Evolutionary conservation across 2,888 invertebrate genomes (phyloP).

Genomic region (Hydropsyche betteni): DNA sequence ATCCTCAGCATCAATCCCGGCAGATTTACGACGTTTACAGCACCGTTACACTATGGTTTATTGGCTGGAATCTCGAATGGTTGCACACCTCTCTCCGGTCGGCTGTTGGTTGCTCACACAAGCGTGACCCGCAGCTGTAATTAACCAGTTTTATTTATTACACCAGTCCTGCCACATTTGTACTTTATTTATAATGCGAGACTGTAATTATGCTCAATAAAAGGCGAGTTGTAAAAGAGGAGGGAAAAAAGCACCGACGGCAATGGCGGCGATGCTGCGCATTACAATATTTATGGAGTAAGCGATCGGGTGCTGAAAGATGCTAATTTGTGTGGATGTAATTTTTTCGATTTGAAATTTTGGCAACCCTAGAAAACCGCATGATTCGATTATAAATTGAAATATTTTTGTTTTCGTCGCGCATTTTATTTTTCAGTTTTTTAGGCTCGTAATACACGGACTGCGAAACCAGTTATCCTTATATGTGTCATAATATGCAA

Average conservation of each 20-base stretch:
- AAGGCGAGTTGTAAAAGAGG: slow-evolving; percentile 50
- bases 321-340: no score
- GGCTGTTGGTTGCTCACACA: slow-evolving; percentile 34
- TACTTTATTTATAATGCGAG: slow-evolving; percentile 51
- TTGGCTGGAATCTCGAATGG: no score
- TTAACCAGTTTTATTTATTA: slow-evolving; percentile 52
- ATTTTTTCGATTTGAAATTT: not conserved
- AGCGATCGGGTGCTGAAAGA: slow-evolving; percentile 1
- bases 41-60: no score
- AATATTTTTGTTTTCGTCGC: not conserved
- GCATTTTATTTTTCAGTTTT: no score
- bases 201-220: slow-evolving; percentile 52
- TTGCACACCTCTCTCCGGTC: slow-evolving; percentile 12
- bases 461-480: no score
- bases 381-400: not conserved
- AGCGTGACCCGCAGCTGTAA: slow-evolving; percentile 47
- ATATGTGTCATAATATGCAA: no score
- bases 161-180: slow-evolving; percentile 51
- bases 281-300: slow-evolving; percentile 21
- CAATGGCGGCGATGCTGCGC: slow-evolving; percentile 42
- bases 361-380: not conserved
- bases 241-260: slow-evolving; percentile 42
- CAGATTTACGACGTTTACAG: no score
- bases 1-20: no score
- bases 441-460: no score